Evolutionary conservation across 1,140 invertebrate species (phyloP).

Genomic region (Macrosteles quadrilineatus): DNA sequence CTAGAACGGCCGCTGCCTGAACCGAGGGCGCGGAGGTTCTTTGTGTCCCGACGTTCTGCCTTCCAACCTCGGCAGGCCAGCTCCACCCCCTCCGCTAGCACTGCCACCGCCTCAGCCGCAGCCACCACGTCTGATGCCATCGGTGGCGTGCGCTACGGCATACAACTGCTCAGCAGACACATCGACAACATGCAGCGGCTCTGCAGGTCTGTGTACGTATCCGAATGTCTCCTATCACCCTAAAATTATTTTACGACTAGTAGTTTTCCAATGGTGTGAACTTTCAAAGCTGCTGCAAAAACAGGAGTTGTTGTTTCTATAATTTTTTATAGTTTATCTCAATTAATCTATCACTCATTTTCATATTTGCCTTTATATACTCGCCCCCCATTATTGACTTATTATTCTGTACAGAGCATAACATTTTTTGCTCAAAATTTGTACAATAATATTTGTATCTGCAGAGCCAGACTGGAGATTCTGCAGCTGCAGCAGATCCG

Average conservation of each 20-base stretch:
- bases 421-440: too few relatives aligned
- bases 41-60: conserved; percentile 17
- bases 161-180: conserved; percentile 50
- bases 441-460: too few relatives aligned
- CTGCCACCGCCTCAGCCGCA: conserved; percentile 5
- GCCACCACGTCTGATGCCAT: conserved; percentile 34
- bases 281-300: too few relatives aligned
- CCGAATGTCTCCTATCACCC: too few relatives aligned
- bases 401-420: too few relatives aligned
- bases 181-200: conserved; percentile 53
- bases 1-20: conserved; percentile 30
- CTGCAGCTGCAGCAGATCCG: conserved; percentile 54
- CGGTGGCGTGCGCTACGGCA: conserved; percentile 44
- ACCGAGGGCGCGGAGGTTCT: conserved; percentile 9
- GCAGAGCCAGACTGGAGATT: conserved; percentile 42
- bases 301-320: too few relatives aligned
- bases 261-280: too few relatives aligned
- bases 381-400: too few relatives aligned
- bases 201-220: conserved; percentile 45
- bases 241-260: too few relatives aligned
- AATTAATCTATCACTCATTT: too few relatives aligned
- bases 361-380: too few relatives aligned
- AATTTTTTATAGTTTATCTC: too few relatives aligned
- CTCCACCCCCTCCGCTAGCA: conserved; percentile 1
- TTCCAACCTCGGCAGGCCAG: conserved; percentile 7